Evolutionary conservation across 2,113 vertebrate species (phyloP).

Genomic region (Oceanodroma tethys): DNA sequence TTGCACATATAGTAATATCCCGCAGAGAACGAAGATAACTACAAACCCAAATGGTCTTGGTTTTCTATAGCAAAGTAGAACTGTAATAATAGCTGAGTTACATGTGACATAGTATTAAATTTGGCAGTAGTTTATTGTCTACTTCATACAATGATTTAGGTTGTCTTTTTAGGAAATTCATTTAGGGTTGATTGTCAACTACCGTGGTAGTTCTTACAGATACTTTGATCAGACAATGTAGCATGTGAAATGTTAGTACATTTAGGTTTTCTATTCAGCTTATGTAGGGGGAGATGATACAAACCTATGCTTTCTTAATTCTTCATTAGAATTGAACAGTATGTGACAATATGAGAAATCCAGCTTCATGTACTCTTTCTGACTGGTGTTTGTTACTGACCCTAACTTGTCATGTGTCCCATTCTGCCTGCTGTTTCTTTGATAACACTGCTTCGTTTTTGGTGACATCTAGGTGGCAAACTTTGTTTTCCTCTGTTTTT

Average conservation of each 20-base stretch:
- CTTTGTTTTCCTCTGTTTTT: background rate
- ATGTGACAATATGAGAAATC: background rate
- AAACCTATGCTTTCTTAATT: background rate
- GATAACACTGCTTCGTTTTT: background rate
- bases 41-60: background rate
- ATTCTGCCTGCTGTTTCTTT: background rate
- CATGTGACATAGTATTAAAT: background rate
- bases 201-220: background rate
- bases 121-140: background rate
- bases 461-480: background rate
- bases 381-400: background rate
- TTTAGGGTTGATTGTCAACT: background rate
- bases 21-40: background rate
- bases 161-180: background rate
- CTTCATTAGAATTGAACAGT: background rate
- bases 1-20: background rate
- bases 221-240: background rate
- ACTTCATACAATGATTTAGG: background rate
- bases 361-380: background rate
- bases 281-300: background rate
- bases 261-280: background rate
- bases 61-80: background rate
- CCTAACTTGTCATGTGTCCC: background rate
- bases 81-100: background rate
- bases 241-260: background rate